phyloP scores from a whole-genome alignment of 2,888 invertebrate genomes.

The Parnassius orleans region DNA sequence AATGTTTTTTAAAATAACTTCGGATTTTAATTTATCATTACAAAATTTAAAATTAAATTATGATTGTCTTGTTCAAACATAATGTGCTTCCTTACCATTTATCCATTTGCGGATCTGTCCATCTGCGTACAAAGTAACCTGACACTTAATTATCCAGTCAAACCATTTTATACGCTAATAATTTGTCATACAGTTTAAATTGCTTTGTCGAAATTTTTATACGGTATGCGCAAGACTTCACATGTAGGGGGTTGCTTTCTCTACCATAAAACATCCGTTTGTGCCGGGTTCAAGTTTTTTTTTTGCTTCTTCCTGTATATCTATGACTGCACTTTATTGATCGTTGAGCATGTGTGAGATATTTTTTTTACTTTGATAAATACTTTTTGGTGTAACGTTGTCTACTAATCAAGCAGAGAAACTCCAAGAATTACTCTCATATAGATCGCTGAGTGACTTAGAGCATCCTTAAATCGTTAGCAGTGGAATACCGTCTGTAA shows the following conservation, averaged over 20 bases:
- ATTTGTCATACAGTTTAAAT: background rate
- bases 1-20: background rate
- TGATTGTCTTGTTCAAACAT: background rate
- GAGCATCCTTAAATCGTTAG: too few species aligned
- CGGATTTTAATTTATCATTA: background rate
- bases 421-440: too few species aligned
- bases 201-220: background rate
- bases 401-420: too few species aligned
- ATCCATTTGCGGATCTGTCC: conserved; percentile 13
- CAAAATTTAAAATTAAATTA: background rate
- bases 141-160: background rate
- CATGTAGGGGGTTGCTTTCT: conserved; percentile 8
- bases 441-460: too few species aligned
- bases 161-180: background rate
- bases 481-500: too few species aligned
- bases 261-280: conserved; percentile 22
- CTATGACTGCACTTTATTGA: conserved; percentile 11
- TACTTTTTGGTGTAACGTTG: too few species aligned
- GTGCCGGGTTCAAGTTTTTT: conserved; percentile 4
- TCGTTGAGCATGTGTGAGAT: conserved; percentile 6
- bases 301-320: conserved; percentile 21
- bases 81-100: conserved; percentile 11
- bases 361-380: conserved; percentile 6
- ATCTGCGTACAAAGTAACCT: conserved; percentile 24
- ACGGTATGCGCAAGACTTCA: background rate